Percentiles rank a stretch among this genome's conserved stretches.
These are phyloP conservation scores for Whitmania pigra DNA, from an alignment of 1,140 invertebrate species.

Conservation along the genomic window DNA sequence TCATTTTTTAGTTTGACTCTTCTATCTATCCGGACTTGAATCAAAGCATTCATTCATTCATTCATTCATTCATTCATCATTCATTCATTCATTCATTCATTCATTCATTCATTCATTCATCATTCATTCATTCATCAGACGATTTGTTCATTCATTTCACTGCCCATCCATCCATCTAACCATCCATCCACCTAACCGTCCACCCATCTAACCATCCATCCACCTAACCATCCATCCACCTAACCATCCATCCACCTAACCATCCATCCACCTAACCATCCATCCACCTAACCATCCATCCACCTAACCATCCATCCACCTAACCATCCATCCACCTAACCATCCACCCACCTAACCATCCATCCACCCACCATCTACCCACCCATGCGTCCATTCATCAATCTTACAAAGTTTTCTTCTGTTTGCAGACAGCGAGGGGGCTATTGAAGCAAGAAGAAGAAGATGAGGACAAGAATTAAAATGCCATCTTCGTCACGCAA, in stretches of 20 bases:
- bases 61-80: too few species aligned
- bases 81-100: too few species aligned
- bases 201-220: neutral
- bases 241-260: neutral
- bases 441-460: neutral
- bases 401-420: too few species aligned
- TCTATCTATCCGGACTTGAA: neutral
- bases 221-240: neutral
- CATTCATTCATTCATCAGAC: conserved; percentile 7
- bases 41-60: conserved; percentile 5
- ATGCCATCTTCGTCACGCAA: too few species aligned
- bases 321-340: neutral
- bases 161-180: neutral
- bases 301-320: neutral
- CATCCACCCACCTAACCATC: neutral
- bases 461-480: neutral
- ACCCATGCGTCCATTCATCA: neutral
- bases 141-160: neutral
- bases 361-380: neutral
- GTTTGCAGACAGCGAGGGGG: neutral
- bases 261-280: neutral
- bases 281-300: neutral
- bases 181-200: neutral
- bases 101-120: too few species aligned
- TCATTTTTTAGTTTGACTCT: neutral